phyloP scores from a whole-genome alignment of 2,888 invertebrate genomes.

The Masnerella sp. region DNA sequence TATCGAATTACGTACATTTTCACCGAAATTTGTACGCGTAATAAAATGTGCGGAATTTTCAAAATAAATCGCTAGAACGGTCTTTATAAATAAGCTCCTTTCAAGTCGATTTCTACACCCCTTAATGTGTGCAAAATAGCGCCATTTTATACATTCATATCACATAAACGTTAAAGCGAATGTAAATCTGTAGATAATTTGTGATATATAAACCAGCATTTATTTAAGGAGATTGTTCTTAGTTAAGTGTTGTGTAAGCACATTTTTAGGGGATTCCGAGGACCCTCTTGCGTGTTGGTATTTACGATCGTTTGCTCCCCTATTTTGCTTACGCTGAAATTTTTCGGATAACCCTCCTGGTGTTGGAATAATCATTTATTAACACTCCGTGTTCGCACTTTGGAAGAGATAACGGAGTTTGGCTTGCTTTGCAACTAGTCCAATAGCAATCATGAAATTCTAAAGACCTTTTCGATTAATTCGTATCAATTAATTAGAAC shows the following conservation, averaged over 20 bases:
- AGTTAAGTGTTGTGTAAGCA: slow-evolving; percentile 10
- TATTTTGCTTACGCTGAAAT: slow-evolving; percentile 27
- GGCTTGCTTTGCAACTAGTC: background rate
- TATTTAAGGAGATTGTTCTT: slow-evolving; percentile 5
- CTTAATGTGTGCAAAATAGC: slow-evolving; percentile 9
- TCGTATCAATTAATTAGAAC: too few relatives aligned
- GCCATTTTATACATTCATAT: slow-evolving; percentile 3
- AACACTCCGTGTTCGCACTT: slow-evolving; percentile 19
- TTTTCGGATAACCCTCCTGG: slow-evolving; percentile 19
- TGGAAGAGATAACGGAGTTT: slow-evolving; percentile 31
- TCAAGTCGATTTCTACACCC: background rate
- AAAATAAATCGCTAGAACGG: too few relatives aligned
- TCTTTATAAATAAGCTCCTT: slow-evolving; percentile 3
- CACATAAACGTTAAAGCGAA: background rate
- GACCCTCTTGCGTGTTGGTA: slow-evolving; percentile 13
- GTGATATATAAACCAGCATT: slow-evolving; percentile 2
- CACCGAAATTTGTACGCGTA: too few relatives aligned
- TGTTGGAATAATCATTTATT: slow-evolving; percentile 30
- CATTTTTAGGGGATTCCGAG: slow-evolving; percentile 16
- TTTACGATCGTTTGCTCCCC: slow-evolving; percentile 23
- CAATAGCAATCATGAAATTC: too few relatives aligned
- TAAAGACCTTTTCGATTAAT: too few relatives aligned
- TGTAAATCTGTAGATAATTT: slow-evolving; percentile 1
- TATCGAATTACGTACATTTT: too few relatives aligned
- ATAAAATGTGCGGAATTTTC: too few relatives aligned